A percentile compares a stretch with the other conserved stretches of the same genome.
Evolutionary conservation across 2,888 invertebrate species (phyloP).

Genomic region (Leptinotarsa rubiginosa): DNA sequence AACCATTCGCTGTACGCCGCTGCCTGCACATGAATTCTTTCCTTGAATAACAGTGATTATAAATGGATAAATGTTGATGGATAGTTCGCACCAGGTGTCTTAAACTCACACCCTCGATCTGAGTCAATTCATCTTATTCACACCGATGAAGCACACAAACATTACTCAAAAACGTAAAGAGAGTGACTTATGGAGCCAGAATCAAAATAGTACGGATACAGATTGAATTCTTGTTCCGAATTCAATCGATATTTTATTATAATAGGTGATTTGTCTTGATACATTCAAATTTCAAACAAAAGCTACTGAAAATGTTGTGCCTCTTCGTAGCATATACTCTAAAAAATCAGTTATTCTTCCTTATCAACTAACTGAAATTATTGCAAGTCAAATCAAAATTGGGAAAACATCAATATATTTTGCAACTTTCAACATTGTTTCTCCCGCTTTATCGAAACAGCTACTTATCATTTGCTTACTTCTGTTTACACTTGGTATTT

Average conservation of each 20-base stretch:
- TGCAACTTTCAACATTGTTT: too few species aligned
- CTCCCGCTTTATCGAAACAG: too few species aligned
- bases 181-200: not conserved
- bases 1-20: not conserved
- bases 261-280: too few species aligned
- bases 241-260: not conserved
- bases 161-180: not conserved
- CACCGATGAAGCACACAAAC: conserved; percentile 43
- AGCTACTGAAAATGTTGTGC: too few species aligned
- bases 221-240: not conserved
- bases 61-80: conserved; percentile 58
- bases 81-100: conserved; percentile 60
- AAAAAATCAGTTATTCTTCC: too few species aligned
- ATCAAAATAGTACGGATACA: not conserved
- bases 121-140: conserved; percentile 60
- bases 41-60: conserved; percentile 49
- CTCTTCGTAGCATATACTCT: too few species aligned
- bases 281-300: too few species aligned
- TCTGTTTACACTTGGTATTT: too few species aligned
- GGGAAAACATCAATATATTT: too few species aligned
- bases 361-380: too few species aligned
- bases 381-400: too few species aligned
- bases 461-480: too few species aligned
- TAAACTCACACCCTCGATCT: conserved; percentile 59
- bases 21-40: conserved; percentile 40